Evolutionary conservation across 2,113 vertebrate species (phyloP).

Genomic region (Mobula birostris): DNA sequence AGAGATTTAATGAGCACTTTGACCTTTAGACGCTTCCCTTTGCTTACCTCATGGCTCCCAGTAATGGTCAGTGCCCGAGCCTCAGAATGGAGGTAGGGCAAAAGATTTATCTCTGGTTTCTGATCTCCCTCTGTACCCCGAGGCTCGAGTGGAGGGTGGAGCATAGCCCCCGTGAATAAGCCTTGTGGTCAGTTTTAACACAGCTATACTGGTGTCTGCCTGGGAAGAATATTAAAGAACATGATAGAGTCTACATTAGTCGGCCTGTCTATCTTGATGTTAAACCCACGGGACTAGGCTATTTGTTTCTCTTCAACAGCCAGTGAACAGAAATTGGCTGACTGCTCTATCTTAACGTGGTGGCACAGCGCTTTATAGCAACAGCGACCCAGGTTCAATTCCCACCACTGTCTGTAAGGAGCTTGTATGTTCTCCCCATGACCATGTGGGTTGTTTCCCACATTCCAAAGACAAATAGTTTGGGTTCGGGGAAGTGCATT

Average conservation of each 20-base stretch:
- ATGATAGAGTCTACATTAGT: background rate
- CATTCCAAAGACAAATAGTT: too few relatives aligned
- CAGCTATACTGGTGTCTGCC: too few relatives aligned
- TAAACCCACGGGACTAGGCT: background rate
- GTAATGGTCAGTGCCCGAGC: background rate
- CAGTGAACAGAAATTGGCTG: background rate
- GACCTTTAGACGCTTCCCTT: background rate
- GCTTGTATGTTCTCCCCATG: too few relatives aligned
- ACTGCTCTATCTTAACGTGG: background rate
- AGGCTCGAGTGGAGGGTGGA: too few relatives aligned
- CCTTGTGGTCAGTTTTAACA: background rate
- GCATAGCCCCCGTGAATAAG: background rate
- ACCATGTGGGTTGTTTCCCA: too few relatives aligned
- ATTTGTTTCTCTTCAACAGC: background rate
- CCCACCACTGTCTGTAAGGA: too few relatives aligned
- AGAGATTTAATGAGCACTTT: background rate
- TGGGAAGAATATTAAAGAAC: background rate
- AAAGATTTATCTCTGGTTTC: background rate
- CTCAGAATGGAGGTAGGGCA: too few relatives aligned
- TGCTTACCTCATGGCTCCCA: background rate
- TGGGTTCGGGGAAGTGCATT: too few relatives aligned
- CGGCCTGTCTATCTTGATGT: background rate
- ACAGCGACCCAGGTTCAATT: too few relatives aligned
- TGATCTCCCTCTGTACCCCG: background rate
- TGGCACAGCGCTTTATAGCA: too few relatives aligned